Conservation (phyloP, 2,113 vertebrate species). For the Sciurus niger region DNA sequence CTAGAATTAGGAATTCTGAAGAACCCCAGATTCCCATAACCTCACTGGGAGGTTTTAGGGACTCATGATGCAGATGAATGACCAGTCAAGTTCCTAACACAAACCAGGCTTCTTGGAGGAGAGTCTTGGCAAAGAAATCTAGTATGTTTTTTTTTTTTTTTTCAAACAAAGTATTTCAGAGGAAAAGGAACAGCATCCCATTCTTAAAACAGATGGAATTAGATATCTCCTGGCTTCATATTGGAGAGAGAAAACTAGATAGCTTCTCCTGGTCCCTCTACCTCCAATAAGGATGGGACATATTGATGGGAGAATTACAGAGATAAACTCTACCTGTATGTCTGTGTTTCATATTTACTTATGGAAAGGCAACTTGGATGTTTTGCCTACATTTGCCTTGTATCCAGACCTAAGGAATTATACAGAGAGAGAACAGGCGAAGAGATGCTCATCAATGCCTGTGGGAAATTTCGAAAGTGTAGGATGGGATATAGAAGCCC, state of each 20-base stretch:
- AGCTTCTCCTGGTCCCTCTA: not conserved
- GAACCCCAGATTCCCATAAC: not conserved
- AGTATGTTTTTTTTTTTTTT: not conserved
- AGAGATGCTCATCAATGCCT: not conserved
- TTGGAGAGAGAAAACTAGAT: not conserved
- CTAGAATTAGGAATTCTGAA: not conserved
- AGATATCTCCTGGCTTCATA: not conserved
- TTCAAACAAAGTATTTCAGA: constrained; percentile 58
- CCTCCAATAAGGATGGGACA: not conserved
- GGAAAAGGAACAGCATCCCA: not conserved
- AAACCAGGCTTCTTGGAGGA: constrained; percentile 60
- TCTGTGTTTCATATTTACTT: not conserved
- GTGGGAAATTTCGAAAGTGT: not conserved
- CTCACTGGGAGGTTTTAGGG: not conserved
- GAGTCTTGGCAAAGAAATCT: constrained; percentile 35
- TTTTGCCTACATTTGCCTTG: not conserved
- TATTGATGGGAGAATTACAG: not conserved
- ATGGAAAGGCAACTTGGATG: not conserved
- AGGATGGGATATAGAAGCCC: not conserved
- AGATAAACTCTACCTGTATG: not conserved
- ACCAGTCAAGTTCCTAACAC: constrained; percentile 40
- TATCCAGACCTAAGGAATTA: not conserved
- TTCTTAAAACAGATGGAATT: not conserved
- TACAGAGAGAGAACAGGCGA: fast-evolving
- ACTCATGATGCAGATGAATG: not conserved